Conservation (phyloP, 2,888 invertebrate genomes). For the Andrena praecox region DNA sequence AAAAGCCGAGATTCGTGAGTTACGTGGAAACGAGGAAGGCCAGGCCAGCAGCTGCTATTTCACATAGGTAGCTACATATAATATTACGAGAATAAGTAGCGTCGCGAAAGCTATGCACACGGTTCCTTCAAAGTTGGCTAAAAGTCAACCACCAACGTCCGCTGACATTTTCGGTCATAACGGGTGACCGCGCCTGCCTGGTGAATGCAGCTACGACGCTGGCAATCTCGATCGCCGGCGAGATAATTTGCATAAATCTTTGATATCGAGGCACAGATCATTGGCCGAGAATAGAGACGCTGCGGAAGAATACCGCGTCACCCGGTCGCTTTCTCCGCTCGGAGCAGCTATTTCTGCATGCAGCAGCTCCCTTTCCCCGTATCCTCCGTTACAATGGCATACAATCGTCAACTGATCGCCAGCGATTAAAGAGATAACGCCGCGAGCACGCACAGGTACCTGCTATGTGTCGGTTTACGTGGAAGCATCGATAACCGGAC, state of each 20-base stretch:
- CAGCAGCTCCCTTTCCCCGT: conserved; percentile 11
- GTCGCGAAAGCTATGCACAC: not conserved
- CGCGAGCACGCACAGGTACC: not conserved
- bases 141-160: conserved; percentile 27
- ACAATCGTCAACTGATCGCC: conserved; percentile 41
- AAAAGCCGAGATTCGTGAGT: not conserved
- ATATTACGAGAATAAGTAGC: conserved; percentile 16
- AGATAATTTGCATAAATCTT: conserved; percentile 42
- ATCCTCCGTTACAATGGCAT: conserved; percentile 36
- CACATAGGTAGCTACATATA: conserved; percentile 17
- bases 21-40: conserved; percentile 5
- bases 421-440: conserved; percentile 43
- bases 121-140: conserved; percentile 24
- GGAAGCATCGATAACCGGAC: conserved; percentile 40
- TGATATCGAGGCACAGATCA: conserved; percentile 49
- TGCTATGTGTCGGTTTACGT: conserved; percentile 3
- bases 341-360: conserved; percentile 72
- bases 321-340: conserved; percentile 76
- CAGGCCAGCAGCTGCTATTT: conserved; percentile 29
- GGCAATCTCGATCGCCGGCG: not conserved
- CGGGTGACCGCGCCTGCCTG: not conserved
- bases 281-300: conserved; percentile 68
- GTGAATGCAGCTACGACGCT: not conserved
- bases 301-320: conserved; percentile 76
- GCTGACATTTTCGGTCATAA: not conserved